Evolutionary conservation across 2,797 vertebrate genomes (phyloP), one percentile per base, ranked within the genome.

Genomic region (Gadopsis bispinosus): DNA sequence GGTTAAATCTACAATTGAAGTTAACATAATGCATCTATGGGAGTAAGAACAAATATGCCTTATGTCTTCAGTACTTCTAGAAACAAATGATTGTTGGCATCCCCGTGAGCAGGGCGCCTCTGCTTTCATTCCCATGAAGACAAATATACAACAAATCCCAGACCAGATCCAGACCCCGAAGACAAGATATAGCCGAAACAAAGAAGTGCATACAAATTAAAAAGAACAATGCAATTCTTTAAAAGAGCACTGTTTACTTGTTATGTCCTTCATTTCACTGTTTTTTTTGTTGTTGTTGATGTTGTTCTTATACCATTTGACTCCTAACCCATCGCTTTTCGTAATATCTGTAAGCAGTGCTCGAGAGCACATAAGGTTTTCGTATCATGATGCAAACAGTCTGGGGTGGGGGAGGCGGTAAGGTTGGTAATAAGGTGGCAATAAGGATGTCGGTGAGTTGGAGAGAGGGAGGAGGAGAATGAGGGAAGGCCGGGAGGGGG

Each of bases 341-440:
- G 59, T 82, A 73, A 90, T 80, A 91, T 90, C 91, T 93, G 86
- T 92, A 93, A 91, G 91, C 89, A 66, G 90, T 87, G 92, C 90
- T 67, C 14, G 14, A 70, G 80, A 91, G 91, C 88, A 92, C 90
- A 7, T 84, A 80, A 86, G 91, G 85, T 89, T 83, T 89, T 86
- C 72, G 68, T 91, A 91, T 91, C 87, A 88, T 88, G 89, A 94
- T 91, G 93, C 92, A 93, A 95, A 95, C 91, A 94, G 95, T 95
- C 94, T 93, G 74, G 66, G 51, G 56, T 45, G 59, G 50, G 26
- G 77, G 75, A 5, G 39, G 33, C 2, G 59, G 66, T 63, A 78
- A 75, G 69, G 85, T 83, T 94, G 89, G 92, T 91, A 85, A 83
- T 87, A 88, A 87, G 85, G 87, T 88, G 83, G 88, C 83, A 82